phyloP scores from a whole-genome alignment of 2,888 invertebrate genomes.

The Xylophagus ater region DNA sequence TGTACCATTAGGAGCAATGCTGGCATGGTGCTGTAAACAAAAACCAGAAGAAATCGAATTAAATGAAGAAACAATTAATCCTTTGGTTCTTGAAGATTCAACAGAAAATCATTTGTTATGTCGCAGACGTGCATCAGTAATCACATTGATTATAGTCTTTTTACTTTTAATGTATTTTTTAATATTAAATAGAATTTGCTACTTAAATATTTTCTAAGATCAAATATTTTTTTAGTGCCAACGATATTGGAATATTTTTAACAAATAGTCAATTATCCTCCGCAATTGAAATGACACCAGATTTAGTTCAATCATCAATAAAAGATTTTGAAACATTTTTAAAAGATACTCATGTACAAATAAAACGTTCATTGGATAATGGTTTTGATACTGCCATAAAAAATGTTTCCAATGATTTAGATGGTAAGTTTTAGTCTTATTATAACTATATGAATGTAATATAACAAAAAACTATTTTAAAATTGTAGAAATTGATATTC shows the following conservation, averaged over 20 bases:
- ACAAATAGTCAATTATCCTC: slow-evolving; percentile 51
- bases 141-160: slow-evolving; percentile 33
- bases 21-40: slow-evolving; percentile 41
- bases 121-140: slow-evolving; percentile 30
- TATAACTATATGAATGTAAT: too few species aligned
- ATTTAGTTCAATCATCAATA: slow-evolving; percentile 45
- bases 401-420: slow-evolving; percentile 49
- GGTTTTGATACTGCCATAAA: slow-evolving; percentile 50
- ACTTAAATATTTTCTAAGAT: background rate
- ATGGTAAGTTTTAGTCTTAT: slow-evolving; percentile 47
- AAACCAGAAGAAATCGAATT: slow-evolving; percentile 39
- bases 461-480: too few species aligned
- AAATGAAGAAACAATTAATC: slow-evolving; percentile 22
- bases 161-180: slow-evolving; percentile 28
- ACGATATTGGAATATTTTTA: slow-evolving; percentile 48
- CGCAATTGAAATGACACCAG: slow-evolving; percentile 45
- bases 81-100: slow-evolving; percentile 32
- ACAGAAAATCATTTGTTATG: slow-evolving; percentile 31
- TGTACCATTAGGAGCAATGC: slow-evolving; percentile 50
- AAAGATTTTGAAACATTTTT: slow-evolving; percentile 51
- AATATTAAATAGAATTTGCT: background rate
- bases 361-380: slow-evolving; percentile 46
- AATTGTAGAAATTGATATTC: slow-evolving; percentile 53
- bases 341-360: slow-evolving; percentile 51
- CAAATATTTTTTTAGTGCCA: slow-evolving; percentile 40